Conservation (phyloP, 2,113 vertebrate genomes). For the Poecilia latipinna region DNA sequence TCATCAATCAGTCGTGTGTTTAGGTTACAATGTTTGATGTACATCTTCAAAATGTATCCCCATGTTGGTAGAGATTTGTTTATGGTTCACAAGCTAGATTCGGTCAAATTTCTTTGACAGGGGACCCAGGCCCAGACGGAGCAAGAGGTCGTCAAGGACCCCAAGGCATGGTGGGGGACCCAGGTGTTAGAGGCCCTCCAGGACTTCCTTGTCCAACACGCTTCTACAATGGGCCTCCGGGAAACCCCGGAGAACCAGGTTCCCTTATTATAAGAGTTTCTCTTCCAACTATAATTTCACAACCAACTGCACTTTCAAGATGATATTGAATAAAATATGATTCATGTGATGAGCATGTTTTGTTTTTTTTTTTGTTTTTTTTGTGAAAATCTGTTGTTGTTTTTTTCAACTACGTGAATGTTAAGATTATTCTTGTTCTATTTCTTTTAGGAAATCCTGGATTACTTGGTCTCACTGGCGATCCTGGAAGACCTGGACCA, state of each 20-base stretch:
- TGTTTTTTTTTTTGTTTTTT: too few relatives aligned
- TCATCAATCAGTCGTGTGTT: constrained; percentile 1
- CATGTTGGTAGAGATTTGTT: background rate
- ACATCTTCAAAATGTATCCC: background rate
- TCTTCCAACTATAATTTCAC: too few relatives aligned
- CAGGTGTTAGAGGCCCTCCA: constrained; percentile 45
- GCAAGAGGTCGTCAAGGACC: constrained; percentile 49
- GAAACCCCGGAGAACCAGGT: constrained; percentile 58
- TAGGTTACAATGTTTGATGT: background rate
- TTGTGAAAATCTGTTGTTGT: too few relatives aligned
- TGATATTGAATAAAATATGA: too few relatives aligned
- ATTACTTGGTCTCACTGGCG: constrained; percentile 47
- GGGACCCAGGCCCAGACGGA: constrained; percentile 56
- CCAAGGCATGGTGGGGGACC: constrained; percentile 55
- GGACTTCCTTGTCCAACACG: background rate
- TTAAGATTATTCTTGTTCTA: too few relatives aligned
- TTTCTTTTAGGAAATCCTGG: constrained; percentile 52
- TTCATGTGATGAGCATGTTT: too few relatives aligned
- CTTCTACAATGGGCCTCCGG: background rate
- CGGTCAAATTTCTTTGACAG: constrained; percentile 34
- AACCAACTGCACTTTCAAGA: too few relatives aligned
- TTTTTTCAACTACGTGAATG: too few relatives aligned
- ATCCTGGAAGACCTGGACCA: constrained; percentile 56
- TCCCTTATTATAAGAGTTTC: too few relatives aligned
- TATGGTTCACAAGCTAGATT: background rate